Evolutionary conservation across 2,888 invertebrate genomes (phyloP), one percentile per base, ranked within the genome.

Genomic region (Polyommatus iphigenia): DNA sequence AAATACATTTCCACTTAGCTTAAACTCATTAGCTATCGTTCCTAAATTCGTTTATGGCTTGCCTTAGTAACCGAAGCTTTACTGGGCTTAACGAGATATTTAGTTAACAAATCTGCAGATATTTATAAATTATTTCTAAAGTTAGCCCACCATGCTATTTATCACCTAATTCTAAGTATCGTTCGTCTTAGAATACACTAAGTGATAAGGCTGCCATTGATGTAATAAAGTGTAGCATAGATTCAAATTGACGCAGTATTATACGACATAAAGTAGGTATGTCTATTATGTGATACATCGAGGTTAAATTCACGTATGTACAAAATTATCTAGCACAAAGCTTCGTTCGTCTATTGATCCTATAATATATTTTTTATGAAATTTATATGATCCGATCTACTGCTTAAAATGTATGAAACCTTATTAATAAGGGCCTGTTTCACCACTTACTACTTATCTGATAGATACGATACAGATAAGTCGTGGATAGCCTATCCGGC

Each of bases 251-350:
- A 59, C 71, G 57, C 77, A 32, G 59, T 72, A 77, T 59, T 77
- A 72, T 72, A 77, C 71, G 71, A 77, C 59, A 73, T 72, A 32
- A 41, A 77, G 81, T 84, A 85, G 82, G 84, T 84, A 82, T 83
- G 82, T 83, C 81, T 83, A 82, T 78, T 81, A 86, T 86, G 87
- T 87, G 88, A 87, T 88, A 87, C 84, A 83, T 82, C 83, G 82
- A 85, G 83, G 76, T 85, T 82, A 82, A 84, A 85, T 84, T 83
- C 85, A 87, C 84, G 83, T 83, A 85, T 87, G 87, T 89, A 89
- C 87, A 89, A 86, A 85, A 82, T 82, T 83, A 84, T 84, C 80
- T 85, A 86, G 84, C 85, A 84, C 82, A 82, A 83, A 84, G 85
- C 83, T 80, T 82, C 81, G 79, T 77, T 67, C 62, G 20, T 36